Conservation (phyloP, 1,140 invertebrate species). For the Temnothorax curvispinosus region DNA sequence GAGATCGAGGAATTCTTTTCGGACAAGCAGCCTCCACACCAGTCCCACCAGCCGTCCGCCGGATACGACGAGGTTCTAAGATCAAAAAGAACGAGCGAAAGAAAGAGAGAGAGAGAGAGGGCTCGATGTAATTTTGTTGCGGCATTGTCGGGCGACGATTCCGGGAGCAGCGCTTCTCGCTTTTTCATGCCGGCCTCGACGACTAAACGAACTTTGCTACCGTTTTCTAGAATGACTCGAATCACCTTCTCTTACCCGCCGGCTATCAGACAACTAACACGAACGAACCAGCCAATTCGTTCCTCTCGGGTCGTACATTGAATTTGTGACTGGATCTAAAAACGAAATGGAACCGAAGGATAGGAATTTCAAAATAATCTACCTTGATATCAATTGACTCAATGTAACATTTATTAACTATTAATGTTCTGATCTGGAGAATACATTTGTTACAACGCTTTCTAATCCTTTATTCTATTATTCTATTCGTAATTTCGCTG, state of each 20-base stretch:
- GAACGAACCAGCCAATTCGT: conserved; percentile 27
- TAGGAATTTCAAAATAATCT: neutral
- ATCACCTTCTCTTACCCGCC: conserved; percentile 49
- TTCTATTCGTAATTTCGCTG: neutral
- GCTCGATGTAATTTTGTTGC: conserved; percentile 68
- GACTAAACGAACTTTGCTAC: conserved; percentile 65
- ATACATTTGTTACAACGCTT: neutral
- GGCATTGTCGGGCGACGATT: conserved; percentile 65
- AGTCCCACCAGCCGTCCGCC: conserved; percentile 37
- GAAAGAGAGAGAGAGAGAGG: conserved; percentile 1
- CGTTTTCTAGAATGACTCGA: conserved; percentile 70
- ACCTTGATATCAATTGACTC: neutral
- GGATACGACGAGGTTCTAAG: conserved; percentile 66
- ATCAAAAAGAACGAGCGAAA: conserved; percentile 39
- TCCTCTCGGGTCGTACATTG: conserved; percentile 21
- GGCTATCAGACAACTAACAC: conserved; percentile 4
- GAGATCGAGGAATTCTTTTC: conserved; percentile 74
- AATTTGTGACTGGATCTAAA: conserved; percentile 28
- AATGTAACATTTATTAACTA: neutral
- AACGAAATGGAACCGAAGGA: neutral
- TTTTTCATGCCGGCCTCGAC: conserved; percentile 31
- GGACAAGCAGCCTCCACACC: conserved; percentile 41
- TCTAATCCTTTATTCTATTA: neutral
- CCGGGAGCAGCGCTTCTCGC: conserved; percentile 45
- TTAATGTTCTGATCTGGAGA: neutral